Percentiles rank a stretch among this genome's conserved stretches.
These are phyloP conservation scores for Acrossocheilus wenchowensis DNA, from an alignment of 2,797 vertebrate genomes.

Conservation along the genomic window DNA sequence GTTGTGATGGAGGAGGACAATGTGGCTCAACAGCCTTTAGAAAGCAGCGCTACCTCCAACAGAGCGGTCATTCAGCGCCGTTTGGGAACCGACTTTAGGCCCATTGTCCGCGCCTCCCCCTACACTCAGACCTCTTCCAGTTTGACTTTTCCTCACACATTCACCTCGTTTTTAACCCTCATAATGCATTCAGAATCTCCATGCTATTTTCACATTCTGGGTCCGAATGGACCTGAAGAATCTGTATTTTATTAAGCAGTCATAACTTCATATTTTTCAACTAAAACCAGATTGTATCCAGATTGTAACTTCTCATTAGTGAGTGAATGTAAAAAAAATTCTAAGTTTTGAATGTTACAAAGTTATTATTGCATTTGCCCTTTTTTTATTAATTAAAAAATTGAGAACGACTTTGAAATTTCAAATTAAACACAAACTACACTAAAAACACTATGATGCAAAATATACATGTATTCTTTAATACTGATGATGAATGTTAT, in stretches of 20 bases:
- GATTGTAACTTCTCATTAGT: background rate
- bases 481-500: too few relatives aligned
- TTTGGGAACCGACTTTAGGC: slow-evolving; percentile 94
- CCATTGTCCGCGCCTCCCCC: slow-evolving; percentile 84
- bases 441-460: too few relatives aligned
- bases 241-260: background rate
- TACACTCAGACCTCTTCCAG: slow-evolving; percentile 48
- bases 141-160: slow-evolving; percentile 60
- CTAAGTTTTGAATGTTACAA: background rate
- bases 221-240: background rate
- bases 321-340: background rate
- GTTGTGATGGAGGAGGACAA: slow-evolving; percentile 92
- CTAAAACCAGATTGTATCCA: background rate
- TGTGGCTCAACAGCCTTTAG: slow-evolving; percentile 87
- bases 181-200: background rate
- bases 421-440: too few relatives aligned
- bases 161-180: background rate
- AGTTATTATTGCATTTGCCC: background rate
- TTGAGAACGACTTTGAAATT: too few relatives aligned
- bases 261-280: background rate
- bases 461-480: too few relatives aligned
- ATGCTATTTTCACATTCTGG: background rate
- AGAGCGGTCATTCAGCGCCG: slow-evolving; percentile 92
- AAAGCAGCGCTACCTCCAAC: slow-evolving; percentile 94
- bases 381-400: too few relatives aligned